phyloP scores from a whole-genome alignment of 2,888 invertebrate species.

The Xylota sylvarum region DNA sequence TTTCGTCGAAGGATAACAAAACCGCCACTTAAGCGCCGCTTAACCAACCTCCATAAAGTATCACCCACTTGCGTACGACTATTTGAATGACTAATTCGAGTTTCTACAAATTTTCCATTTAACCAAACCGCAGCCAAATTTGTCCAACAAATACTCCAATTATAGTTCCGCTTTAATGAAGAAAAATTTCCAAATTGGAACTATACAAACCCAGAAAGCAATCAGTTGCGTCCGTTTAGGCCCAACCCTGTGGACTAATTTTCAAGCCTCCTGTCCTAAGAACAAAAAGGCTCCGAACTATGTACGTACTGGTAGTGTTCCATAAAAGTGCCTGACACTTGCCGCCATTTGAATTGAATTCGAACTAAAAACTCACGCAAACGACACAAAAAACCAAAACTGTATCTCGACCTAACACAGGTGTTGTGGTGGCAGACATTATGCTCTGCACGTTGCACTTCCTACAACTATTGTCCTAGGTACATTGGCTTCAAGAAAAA shows the following conservation, averaged over 20 bases:
- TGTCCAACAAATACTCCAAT: conserved; percentile 18
- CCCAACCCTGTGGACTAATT: conserved; percentile 46
- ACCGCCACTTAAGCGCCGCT: too few relatives aligned
- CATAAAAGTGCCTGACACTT: conserved; percentile 14
- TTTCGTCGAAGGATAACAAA: too few relatives aligned
- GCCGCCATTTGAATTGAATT: conserved; percentile 28
- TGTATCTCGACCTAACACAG: conserved; percentile 47
- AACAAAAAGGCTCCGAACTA: too few relatives aligned
- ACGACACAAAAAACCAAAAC: neutral
- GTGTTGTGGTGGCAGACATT: conserved; percentile 48
- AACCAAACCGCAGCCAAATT: neutral
- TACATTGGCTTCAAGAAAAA: neutral
- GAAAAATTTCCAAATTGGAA: conserved; percentile 23
- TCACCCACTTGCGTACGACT: neutral
- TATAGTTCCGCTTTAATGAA: conserved; percentile 29
- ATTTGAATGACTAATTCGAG: conserved; percentile 29
- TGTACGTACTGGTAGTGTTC: neutral
- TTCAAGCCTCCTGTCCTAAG: conserved; percentile 1
- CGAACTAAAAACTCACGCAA: neutral
- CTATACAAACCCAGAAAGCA: conserved; percentile 26
- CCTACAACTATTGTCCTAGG: conserved; percentile 61
- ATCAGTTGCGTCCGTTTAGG: conserved; percentile 24
- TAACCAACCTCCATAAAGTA: neutral
- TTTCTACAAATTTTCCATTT: neutral
- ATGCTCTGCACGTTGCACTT: conserved; percentile 60